Evolutionary conservation across 2,888 invertebrate species (phyloP).

Genomic region (Drosophila paranaensis): DNA sequence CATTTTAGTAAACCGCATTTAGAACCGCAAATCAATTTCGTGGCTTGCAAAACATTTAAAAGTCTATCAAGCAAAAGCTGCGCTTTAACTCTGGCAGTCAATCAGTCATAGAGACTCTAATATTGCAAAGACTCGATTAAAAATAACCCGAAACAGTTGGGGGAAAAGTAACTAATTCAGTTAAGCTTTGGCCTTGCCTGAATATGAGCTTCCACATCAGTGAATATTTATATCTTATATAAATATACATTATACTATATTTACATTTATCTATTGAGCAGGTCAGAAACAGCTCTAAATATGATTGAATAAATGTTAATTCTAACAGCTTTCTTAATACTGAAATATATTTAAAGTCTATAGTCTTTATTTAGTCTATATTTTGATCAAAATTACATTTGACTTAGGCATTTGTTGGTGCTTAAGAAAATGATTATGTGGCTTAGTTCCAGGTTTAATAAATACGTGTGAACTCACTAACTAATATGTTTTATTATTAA

Average conservation of each 20-base stretch:
- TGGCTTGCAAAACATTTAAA: constrained; percentile 14
- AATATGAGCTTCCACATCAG: neutral
- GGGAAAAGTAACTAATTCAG: neutral
- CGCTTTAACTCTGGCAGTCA: neutral
- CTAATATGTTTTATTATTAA: too few species aligned
- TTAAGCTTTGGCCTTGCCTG: neutral
- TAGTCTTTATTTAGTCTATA: too few species aligned
- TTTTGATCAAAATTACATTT: too few species aligned
- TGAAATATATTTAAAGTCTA: too few species aligned
- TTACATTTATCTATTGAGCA: neutral
- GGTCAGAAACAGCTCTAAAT: neutral
- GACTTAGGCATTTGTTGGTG: too few species aligned
- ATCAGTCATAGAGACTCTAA: neutral
- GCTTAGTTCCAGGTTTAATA: too few species aligned
- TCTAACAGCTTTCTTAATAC: neutral
- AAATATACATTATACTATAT: too few species aligned
- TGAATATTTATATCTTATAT: neutral
- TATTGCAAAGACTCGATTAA: neutral
- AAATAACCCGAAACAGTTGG: neutral
- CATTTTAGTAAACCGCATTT: constrained; percentile 28
- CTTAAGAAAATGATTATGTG: too few species aligned
- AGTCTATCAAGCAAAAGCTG: neutral
- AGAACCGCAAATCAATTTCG: constrained; percentile 30
- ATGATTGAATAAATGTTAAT: neutral
- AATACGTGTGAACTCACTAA: too few species aligned